Percentiles rank a stretch among this genome's conserved stretches.
Conservation (phyloP, 2,797 vertebrate genomes). For the Acipenser transmontanus region DNA sequence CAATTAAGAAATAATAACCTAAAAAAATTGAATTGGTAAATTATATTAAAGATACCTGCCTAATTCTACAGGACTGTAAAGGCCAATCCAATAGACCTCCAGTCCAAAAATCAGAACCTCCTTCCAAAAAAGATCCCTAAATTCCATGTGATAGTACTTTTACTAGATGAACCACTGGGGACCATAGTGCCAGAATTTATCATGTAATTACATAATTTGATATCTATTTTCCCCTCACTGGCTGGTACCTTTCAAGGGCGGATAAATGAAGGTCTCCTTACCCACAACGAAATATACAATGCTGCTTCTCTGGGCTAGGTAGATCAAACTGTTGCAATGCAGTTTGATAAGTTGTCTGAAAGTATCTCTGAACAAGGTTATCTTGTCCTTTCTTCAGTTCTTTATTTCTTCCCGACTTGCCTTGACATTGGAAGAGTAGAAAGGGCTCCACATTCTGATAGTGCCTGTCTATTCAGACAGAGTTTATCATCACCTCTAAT, state of each 20-base stretch:
- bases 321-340: constrained; percentile 3
- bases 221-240: too few species aligned
- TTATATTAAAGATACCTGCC: too few species aligned
- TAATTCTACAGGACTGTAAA: too few species aligned
- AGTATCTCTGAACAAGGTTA: constrained; percentile 12
- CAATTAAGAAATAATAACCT: too few species aligned
- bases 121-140: too few species aligned
- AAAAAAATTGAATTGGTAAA: too few species aligned
- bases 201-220: too few species aligned
- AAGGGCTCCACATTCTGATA: constrained; percentile 9
- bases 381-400: neutral
- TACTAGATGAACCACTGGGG: too few species aligned
- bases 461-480: constrained; percentile 7
- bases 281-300: constrained; percentile 30
- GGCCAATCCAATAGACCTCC: too few species aligned
- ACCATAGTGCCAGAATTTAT: too few species aligned
- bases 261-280: constrained; percentile 32
- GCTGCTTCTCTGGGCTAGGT: constrained; percentile 17
- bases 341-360: constrained; percentile 1
- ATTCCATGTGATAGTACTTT: too few species aligned
- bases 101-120: too few species aligned
- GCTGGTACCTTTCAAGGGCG: constrained; percentile 28
- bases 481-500: neutral
- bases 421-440: constrained; percentile 18
- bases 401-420: constrained; percentile 17